phyloP scores from a whole-genome alignment of 2,113 vertebrate genomes.

The Notarius lentiginosus region DNA sequence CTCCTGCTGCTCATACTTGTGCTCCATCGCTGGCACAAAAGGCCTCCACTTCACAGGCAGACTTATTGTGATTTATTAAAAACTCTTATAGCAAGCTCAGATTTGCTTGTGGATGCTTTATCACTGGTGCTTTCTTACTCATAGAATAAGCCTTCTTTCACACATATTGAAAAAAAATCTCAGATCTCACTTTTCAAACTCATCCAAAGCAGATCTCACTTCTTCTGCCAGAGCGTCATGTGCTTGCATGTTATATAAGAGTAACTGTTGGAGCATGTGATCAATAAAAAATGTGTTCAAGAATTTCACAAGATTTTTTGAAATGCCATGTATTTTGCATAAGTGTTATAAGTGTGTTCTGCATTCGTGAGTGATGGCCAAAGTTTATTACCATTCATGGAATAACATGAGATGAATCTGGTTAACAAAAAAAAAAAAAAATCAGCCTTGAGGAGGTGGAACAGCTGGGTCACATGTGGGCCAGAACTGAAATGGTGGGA shows the following conservation, averaged over 20 bases:
- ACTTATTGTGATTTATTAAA: slow-evolving; percentile 23
- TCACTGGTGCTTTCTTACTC: not conserved
- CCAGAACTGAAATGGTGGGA: not conserved
- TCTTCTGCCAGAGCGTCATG: not conserved
- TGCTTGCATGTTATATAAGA: not conserved
- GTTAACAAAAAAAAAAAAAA: not conserved
- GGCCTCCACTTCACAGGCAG: not conserved
- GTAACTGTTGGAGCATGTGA: not conserved
- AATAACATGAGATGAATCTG: not conserved
- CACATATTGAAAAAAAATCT: not conserved
- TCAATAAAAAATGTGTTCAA: not conserved
- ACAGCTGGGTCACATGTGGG: slow-evolving; percentile 1
- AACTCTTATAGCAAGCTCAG: not conserved
- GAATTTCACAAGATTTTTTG: not conserved
- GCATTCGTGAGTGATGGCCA: not conserved
- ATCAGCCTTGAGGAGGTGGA: not conserved
- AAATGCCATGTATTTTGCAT: too few relatives aligned
- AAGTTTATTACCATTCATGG: not conserved
- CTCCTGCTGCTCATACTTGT: not conserved
- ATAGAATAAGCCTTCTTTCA: not conserved
- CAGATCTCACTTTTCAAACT: not conserved
- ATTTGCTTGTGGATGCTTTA: not conserved
- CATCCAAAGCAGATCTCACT: not conserved
- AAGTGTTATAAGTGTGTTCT: not conserved
- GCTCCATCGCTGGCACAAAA: not conserved